These are phyloP conservation scores for Pangasius larnaudii DNA, from an alignment of 2,797 vertebrate species.

Conservation along the genomic window DNA sequence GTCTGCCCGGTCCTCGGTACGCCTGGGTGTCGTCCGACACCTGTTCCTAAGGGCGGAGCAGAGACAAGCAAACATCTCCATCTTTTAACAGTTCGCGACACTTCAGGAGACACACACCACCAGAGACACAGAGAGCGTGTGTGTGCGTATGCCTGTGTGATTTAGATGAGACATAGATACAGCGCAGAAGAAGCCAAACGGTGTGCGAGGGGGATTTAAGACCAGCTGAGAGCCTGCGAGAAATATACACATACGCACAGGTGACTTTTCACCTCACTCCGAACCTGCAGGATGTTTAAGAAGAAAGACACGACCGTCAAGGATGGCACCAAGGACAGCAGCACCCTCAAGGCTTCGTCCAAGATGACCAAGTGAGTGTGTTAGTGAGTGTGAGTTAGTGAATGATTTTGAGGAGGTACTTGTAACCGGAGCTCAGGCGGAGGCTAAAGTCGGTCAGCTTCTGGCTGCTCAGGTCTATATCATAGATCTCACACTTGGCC, in stretches of 20 bases:
- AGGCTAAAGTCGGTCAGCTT: constrained; percentile 50
- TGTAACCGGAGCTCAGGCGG: constrained; percentile 21
- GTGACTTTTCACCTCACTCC: constrained; percentile 54
- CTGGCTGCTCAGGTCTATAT: neutral
- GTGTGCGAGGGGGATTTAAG: constrained; percentile 44
- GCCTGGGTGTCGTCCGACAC: constrained; percentile 71
- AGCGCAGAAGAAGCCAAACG: neutral
- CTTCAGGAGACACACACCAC: constrained; percentile 42
- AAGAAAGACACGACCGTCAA: constrained; percentile 61
- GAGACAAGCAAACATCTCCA: constrained; percentile 48
- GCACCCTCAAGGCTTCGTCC: constrained; percentile 62
- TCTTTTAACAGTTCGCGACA: constrained; percentile 60
- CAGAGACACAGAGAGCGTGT: constrained; percentile 53
- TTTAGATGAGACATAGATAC: neutral
- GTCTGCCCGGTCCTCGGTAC: constrained; percentile 70
- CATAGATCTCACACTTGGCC: neutral
- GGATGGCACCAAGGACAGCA: constrained; percentile 43
- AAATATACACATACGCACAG: constrained; percentile 24
- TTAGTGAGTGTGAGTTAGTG: constrained; percentile 1
- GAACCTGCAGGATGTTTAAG: constrained; percentile 73
- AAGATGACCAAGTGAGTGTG: constrained; percentile 76
- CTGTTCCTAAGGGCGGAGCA: constrained; percentile 74
- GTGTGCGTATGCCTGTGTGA: constrained; percentile 48
- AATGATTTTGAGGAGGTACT: constrained; percentile 16
- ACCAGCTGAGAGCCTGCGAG: constrained; percentile 30